Evolutionary conservation across 2,888 invertebrate genomes (phyloP).

Genomic region (Ceriagrion tenellum): DNA sequence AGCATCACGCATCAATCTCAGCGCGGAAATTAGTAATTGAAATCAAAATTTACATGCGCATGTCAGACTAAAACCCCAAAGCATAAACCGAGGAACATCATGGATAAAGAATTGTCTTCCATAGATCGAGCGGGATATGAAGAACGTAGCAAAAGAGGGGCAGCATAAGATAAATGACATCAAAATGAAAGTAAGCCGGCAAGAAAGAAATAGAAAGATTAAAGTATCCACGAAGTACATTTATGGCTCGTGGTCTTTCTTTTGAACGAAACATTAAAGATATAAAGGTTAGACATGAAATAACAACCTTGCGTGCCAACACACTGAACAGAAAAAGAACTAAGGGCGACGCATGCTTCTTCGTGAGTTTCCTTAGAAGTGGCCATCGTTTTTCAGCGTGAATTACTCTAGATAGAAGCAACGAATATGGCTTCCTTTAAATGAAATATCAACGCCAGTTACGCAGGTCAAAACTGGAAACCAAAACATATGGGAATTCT

Average conservation of each 20-base stretch:
- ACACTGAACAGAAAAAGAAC: constrained; percentile 8
- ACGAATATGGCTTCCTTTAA: no score
- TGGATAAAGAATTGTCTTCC: not conserved
- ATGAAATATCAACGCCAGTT: no score
- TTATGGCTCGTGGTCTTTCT: constrained; percentile 29
- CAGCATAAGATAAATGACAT: not conserved
- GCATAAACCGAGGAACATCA: not conserved
- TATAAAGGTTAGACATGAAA: not conserved
- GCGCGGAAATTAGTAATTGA: no score
- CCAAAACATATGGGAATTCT: no score
- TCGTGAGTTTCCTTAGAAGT: constrained; percentile 1
- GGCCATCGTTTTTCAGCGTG: not conserved
- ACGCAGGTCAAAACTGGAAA: no score
- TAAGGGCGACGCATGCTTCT: not conserved
- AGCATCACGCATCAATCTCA: no score
- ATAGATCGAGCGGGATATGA: not conserved
- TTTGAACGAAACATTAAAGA: not conserved
- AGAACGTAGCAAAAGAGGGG: not conserved
- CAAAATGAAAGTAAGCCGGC: not conserved
- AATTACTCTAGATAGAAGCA: no score
- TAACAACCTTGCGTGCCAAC: constrained; percentile 21
- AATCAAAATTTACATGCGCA: no score
- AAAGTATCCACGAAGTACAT: not conserved
- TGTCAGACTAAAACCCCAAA: no score
- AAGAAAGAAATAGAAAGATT: not conserved